phyloP scores from a whole-genome alignment of 2,888 invertebrate genomes.

The Muschampia plurimacula region DNA sequence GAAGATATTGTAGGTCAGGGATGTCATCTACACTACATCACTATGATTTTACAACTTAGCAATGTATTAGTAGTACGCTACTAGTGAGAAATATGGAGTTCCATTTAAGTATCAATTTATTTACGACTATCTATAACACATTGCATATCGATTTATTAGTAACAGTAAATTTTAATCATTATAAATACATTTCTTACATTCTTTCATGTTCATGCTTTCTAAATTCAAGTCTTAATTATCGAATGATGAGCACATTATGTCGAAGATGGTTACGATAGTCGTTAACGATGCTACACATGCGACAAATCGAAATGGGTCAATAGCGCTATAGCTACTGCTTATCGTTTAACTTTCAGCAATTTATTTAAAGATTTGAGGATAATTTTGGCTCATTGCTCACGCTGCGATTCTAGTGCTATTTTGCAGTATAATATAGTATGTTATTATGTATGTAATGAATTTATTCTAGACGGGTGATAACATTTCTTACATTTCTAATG shows the following conservation, averaged over 20 bases:
- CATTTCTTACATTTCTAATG: too few species aligned
- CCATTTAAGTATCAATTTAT: not conserved
- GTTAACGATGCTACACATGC: not conserved
- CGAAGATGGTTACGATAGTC: not conserved
- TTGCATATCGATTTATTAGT: not conserved
- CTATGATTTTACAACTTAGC: slow-evolving; percentile 2
- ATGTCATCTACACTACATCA: slow-evolving; percentile 13
- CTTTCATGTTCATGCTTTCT: slow-evolving; percentile 6
- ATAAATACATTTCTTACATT: not conserved
- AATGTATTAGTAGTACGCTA: not conserved
- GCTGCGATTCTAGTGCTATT: slow-evolving; percentile 1
- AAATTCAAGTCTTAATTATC: not conserved
- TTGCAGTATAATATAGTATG: not conserved
- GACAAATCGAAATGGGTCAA: slow-evolving; percentile 18
- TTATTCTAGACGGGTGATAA: not conserved
- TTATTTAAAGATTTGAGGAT: slow-evolving; percentile 14
- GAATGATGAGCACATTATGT: slow-evolving; percentile 3
- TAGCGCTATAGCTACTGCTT: slow-evolving; percentile 8
- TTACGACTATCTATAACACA: not conserved
- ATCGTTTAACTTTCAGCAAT: slow-evolving; percentile 13
- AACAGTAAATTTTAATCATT: not conserved
- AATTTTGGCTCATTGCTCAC: not conserved
- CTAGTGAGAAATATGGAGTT: not conserved
- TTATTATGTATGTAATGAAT: not conserved
- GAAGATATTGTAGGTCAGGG: slow-evolving; percentile 29